Evolutionary conservation across 53 echinoderm and acorn worm genomes (phyloP).

Genomic region (Temnopleurus reevesii): DNA sequence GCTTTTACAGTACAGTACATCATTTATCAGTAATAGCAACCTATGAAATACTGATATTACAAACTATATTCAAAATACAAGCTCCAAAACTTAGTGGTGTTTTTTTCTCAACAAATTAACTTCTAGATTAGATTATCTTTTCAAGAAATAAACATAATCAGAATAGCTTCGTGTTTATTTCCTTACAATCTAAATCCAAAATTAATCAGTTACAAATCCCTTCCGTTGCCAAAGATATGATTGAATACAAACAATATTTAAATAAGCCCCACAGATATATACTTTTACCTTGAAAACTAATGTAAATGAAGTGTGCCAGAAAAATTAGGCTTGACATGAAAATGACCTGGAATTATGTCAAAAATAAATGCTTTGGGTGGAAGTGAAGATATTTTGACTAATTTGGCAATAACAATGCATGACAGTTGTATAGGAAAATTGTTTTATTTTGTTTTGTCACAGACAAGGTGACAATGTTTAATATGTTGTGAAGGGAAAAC

Average conservation of each 20-base stretch:
- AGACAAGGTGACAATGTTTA: no score
- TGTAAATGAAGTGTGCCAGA: not conserved
- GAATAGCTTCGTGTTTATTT: not conserved
- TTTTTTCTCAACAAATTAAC: not conserved
- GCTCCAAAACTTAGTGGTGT: no score
- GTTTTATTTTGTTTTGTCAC: no score
- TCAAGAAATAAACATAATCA: not conserved
- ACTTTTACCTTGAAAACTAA: not conserved
- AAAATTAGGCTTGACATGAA: not conserved
- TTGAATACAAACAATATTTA: not conserved
- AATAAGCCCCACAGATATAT: not conserved
- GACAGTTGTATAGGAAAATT: no score
- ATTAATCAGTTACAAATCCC: not conserved
- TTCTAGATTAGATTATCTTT: not conserved
- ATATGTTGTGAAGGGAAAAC: no score
- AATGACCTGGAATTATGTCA: conserved; percentile 4
- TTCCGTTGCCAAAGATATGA: conserved; percentile 7
- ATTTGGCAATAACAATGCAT: not conserved
- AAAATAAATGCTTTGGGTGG: no score
- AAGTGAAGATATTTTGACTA: not conserved
- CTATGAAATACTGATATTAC: no score
- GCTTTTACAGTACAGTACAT: no score
- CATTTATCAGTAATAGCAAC: no score
- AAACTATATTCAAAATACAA: no score
- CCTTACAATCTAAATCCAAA: not conserved